phyloP scores from a whole-genome alignment of 2,113 vertebrate species.

The Acanthisitta chloris region DNA sequence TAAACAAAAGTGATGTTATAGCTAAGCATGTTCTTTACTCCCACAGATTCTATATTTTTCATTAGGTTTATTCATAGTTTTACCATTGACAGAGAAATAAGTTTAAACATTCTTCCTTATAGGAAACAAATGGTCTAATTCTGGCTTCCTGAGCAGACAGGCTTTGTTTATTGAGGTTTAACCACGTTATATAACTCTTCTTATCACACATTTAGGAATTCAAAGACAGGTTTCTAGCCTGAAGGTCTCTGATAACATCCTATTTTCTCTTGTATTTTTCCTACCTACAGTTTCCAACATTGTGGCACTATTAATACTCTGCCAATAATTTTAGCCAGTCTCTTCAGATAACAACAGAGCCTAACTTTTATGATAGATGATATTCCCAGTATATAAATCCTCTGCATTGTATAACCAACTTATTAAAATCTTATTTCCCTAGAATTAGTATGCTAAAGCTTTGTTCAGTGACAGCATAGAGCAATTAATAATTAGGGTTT shows the following conservation, averaged over 20 bases:
- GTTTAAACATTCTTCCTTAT: conserved; percentile 29
- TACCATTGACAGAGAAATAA: conserved; percentile 50
- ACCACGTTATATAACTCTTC: conserved; percentile 43
- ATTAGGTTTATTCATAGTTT: conserved; percentile 62
- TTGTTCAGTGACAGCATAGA: conserved; percentile 23
- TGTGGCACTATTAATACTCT: conserved; percentile 41
- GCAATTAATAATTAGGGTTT: conserved; percentile 11
- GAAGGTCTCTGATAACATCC: conserved; percentile 41
- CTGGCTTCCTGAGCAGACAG: conserved; percentile 25
- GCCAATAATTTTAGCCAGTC: conserved; percentile 55
- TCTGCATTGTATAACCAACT: not conserved
- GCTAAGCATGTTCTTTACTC: conserved; percentile 38
- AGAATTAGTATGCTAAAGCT: not conserved
- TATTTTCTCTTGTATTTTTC: conserved; percentile 61
- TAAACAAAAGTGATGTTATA: conserved; percentile 29
- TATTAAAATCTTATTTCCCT: not conserved
- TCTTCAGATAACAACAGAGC: conserved; percentile 1
- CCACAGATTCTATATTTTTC: conserved; percentile 49
- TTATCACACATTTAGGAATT: conserved; percentile 54
- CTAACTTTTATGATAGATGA: conserved; percentile 1
- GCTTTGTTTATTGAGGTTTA: conserved; percentile 62
- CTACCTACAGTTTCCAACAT: conserved; percentile 26
- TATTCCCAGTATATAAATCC: conserved; percentile 28
- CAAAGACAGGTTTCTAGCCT: conserved; percentile 33
- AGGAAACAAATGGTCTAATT: conserved; percentile 57